Evolutionary conservation across 2,113 vertebrate genomes (phyloP).

Genomic region (Odocoileus hemionus): DNA sequence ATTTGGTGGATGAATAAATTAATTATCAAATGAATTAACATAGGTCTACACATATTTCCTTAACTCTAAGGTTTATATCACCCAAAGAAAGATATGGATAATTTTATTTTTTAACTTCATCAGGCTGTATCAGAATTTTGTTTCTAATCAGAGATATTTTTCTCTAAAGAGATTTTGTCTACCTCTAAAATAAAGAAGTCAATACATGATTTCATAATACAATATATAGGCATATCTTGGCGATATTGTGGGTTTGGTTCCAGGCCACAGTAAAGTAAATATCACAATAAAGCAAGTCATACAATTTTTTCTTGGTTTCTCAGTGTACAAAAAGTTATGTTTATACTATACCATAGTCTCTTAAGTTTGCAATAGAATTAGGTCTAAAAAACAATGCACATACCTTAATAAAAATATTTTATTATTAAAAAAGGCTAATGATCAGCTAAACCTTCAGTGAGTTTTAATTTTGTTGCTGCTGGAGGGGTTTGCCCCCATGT

Average conservation of each 20-base stretch:
- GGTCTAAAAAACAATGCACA: background rate
- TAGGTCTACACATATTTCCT: background rate
- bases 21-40: background rate
- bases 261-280: background rate
- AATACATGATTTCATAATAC: background rate
- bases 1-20: background rate
- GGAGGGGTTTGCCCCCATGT: background rate
- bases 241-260: background rate
- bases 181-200: background rate
- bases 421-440: background rate
- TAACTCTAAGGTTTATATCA: background rate
- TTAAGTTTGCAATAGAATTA: background rate
- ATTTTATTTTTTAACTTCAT: background rate
- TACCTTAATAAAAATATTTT: background rate
- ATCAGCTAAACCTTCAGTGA: background rate
- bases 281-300: background rate
- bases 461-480: background rate
- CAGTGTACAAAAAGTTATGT: background rate
- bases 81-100: background rate
- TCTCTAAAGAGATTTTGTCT: background rate
- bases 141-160: background rate
- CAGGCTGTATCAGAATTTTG: background rate
- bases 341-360: background rate
- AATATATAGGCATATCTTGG: background rate
- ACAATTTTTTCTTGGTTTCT: background rate